These are phyloP conservation scores for Drosophila parvula DNA, from an alignment of 1,140 invertebrate species.

Conservation along the genomic window DNA sequence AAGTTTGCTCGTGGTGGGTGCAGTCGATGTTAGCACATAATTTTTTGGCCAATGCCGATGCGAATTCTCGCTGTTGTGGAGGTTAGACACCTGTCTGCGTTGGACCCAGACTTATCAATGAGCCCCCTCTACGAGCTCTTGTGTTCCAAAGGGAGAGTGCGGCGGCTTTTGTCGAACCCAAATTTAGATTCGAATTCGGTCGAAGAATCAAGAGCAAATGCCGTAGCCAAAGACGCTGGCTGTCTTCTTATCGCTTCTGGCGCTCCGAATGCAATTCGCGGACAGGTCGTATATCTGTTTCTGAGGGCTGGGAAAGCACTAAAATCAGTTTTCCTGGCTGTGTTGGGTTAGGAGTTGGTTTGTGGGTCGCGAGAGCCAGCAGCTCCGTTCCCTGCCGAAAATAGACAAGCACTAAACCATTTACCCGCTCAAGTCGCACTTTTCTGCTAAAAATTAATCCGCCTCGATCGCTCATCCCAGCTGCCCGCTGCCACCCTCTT, in stretches of 20 bases:
- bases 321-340: slow-evolving; percentile 38
- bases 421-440: slow-evolving; percentile 59
- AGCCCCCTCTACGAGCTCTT: slow-evolving; percentile 5
- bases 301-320: slow-evolving; percentile 19
- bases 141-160: slow-evolving; percentile 3
- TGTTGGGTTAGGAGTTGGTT: slow-evolving; percentile 15
- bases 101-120: slow-evolving; percentile 15
- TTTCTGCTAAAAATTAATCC: slow-evolving; percentile 69
- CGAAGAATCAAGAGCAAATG: slow-evolving; percentile 28
- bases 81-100: slow-evolving; percentile 25
- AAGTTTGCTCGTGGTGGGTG: slow-evolving; percentile 1
- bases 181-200: slow-evolving; percentile 15
- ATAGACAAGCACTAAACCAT: slow-evolving; percentile 74
- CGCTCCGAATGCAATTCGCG: slow-evolving; percentile 48
- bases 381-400: slow-evolving; percentile 76
- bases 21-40: slow-evolving; percentile 36
- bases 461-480: slow-evolving; percentile 15
- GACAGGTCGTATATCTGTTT: slow-evolving; percentile 1
- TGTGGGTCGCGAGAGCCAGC: slow-evolving; percentile 62
- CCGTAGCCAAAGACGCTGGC: slow-evolving; percentile 9
- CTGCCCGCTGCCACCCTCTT: slow-evolving; percentile 18
- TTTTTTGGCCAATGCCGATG: slow-evolving; percentile 26
- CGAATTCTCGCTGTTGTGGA: slow-evolving; percentile 15
- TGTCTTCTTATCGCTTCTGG: slow-evolving; percentile 26
- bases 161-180: slow-evolving; percentile 19